Evolutionary conservation across 2,888 invertebrate genomes (phyloP).

Genomic region (Lutraria lutraria): DNA sequence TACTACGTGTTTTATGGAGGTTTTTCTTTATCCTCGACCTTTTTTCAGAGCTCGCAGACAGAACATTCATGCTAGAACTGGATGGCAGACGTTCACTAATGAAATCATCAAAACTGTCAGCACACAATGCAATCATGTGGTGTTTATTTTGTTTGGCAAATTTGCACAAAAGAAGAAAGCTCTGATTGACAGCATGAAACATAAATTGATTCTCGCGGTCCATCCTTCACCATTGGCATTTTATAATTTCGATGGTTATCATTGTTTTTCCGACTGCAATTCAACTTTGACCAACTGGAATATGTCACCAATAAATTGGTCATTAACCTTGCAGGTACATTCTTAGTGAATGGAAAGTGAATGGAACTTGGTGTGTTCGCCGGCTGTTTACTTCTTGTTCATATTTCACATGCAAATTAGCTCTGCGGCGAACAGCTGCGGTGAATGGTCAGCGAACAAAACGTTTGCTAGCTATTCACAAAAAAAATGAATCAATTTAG

Average conservation of each 20-base stretch:
- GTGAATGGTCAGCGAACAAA: too few relatives aligned
- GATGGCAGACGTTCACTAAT: slow-evolving; percentile 85
- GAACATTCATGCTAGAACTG: slow-evolving; percentile 82
- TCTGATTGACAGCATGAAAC: slow-evolving; percentile 78
- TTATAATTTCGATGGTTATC: slow-evolving; percentile 80
- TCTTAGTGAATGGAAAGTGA: too few relatives aligned
- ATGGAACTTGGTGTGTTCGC: not conserved
- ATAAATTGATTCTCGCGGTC: slow-evolving; percentile 82
- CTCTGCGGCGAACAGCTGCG: too few relatives aligned
- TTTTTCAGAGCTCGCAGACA: slow-evolving; percentile 81
- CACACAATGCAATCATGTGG: slow-evolving; percentile 73
- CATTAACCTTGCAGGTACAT: too few relatives aligned
- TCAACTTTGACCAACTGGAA: slow-evolving; percentile 72
- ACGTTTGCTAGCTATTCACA: too few relatives aligned
- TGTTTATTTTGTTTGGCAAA: slow-evolving; percentile 85
- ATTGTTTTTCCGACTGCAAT: slow-evolving; percentile 83
- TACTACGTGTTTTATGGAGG: too few relatives aligned
- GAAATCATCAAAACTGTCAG: slow-evolving; percentile 79
- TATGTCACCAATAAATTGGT: slow-evolving; percentile 80
- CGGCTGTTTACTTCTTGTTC: too few relatives aligned
- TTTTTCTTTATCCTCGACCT: too few relatives aligned
- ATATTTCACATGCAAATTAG: too few relatives aligned
- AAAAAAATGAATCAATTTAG: too few relatives aligned
- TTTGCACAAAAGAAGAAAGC: slow-evolving; percentile 85
- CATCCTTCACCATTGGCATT: slow-evolving; percentile 85